Evolutionary conservation across 2,888 invertebrate genomes (phyloP).

Genomic region (Boloria euphrosyne): DNA sequence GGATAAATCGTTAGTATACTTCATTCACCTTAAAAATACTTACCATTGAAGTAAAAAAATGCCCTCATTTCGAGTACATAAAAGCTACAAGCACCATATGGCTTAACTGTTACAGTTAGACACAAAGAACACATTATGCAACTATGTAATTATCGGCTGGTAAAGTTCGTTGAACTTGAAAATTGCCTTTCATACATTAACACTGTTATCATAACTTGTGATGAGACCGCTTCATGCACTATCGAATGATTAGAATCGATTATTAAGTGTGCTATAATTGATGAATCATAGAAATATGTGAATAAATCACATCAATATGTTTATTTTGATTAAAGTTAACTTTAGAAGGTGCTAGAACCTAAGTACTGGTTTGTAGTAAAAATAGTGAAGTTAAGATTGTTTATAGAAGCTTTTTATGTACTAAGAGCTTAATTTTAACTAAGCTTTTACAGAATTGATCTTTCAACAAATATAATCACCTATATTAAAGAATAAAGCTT

Average conservation of each 20-base stretch:
- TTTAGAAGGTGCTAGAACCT: neutral
- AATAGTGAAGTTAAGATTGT: too few relatives aligned
- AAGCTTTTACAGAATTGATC: too few relatives aligned
- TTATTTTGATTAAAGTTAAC: neutral
- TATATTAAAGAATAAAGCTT: too few relatives aligned
- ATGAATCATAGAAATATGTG: conserved; percentile 4
- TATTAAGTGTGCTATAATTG: conserved; percentile 4
- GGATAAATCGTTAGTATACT: too few relatives aligned
- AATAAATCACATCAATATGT: neutral
- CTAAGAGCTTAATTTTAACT: too few relatives aligned
- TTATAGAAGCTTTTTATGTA: too few relatives aligned
- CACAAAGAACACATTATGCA: conserved; percentile 17
- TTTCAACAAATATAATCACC: too few relatives aligned
- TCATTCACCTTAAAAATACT: neutral
- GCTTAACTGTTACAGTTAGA: conserved; percentile 8
- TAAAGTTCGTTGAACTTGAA: conserved; percentile 29
- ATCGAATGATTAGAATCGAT: conserved; percentile 15
- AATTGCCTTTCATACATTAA: conserved; percentile 28
- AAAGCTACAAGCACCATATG: conserved; percentile 11
- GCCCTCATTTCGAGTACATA: conserved; percentile 1
- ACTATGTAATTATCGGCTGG: conserved; percentile 12
- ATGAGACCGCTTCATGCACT: conserved; percentile 12
- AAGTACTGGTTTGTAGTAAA: too few relatives aligned
- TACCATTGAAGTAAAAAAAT: neutral
- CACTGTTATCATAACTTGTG: conserved; percentile 25